Base-by-base conservation (phyloP, 2,888 invertebrate species). In the Rhagophthalmus giganteus region DNA sequence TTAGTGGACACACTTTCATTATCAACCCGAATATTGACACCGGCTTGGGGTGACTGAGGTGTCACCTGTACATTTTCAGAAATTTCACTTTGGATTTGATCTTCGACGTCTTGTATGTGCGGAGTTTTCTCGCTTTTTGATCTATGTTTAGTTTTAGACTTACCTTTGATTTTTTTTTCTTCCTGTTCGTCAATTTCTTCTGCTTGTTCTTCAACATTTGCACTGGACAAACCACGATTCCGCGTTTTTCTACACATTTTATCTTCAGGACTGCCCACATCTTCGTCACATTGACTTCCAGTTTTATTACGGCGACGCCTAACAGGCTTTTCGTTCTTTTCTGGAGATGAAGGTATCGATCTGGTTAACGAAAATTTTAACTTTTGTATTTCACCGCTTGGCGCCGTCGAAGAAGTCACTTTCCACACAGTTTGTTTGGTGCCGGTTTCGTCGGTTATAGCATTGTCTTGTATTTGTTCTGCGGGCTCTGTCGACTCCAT, bases 281-380 rank as follows among this genome's bases (percentile, higher is more conserved):
- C 78, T 10, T 77, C 76, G 54, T 80, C 79, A 53, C 77, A 77
- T 4, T 78, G 77, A 61, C 78, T 78, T 5, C 77, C 75, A 7
- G 80, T 77, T 69, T 80, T 80, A 60, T 78, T 76, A 58, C 76
- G 77, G 55, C 79, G 77, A 7, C 78, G 74, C 55, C 78, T 76
- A 49, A 79, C 79, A 1, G 67, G 73, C 57, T 78, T 70, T 64
- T 81, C 81, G 1, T 66, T 74, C 58, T 79, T 71, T 63, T 81
- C 81, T 1, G 80, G 79, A 6, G 80, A 79, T 7, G 78, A 76
- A 0, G 79, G 75, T 1, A n/a, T n/a, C 20, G 81, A 81, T 14
- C 83, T 78, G 44, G 82, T 81, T 55, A 84, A 71, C 63, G 82
- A 84, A 59, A 85, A 78, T 68, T 84, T 85, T 15, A 84, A 66